Percentiles rank a stretch among this genome's conserved stretches.
Evolutionary conservation across 2,888 invertebrate genomes (phyloP).

Genomic region (Diarsia mendica): DNA sequence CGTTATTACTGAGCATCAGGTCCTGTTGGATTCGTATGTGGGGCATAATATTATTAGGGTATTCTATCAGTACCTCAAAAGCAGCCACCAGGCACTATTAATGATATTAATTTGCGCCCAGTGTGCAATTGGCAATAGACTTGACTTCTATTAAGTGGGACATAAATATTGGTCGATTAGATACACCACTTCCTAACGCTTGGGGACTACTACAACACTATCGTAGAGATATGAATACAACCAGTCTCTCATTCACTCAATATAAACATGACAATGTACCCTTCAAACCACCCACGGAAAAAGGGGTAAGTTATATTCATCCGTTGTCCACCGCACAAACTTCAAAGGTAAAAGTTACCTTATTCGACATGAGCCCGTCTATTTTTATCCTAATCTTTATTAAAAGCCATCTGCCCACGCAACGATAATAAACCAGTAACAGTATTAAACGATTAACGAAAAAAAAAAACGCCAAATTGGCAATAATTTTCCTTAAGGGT

Average conservation of each 20-base stretch:
- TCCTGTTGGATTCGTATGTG: no score
- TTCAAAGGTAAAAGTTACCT: constrained; percentile 14
- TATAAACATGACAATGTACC: constrained; percentile 5
- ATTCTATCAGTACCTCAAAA: no score
- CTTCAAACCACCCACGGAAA: neutral
- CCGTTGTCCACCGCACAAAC: neutral
- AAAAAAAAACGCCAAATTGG: constrained; percentile 33
- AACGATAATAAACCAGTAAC: constrained; percentile 37
- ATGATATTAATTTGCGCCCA: no score
- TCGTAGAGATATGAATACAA: neutral
- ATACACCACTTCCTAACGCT: no score
- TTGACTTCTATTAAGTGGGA: no score
- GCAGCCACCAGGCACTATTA: no score
- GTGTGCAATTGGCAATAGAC: no score
- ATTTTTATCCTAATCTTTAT: constrained; percentile 29
- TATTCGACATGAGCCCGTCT: constrained; percentile 20
- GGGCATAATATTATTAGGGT: no score
- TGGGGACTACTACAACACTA: no score
- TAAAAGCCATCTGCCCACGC: constrained; percentile 40
- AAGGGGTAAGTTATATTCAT: neutral
- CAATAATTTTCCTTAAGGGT: constrained; percentile 47
- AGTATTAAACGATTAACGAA: constrained; percentile 53
- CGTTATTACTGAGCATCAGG: no score
- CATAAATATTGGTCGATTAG: no score
- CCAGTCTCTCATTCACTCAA: neutral